phyloP scores from a whole-genome alignment of 2,113 vertebrate genomes.

The Gorsachius goisagi region DNA sequence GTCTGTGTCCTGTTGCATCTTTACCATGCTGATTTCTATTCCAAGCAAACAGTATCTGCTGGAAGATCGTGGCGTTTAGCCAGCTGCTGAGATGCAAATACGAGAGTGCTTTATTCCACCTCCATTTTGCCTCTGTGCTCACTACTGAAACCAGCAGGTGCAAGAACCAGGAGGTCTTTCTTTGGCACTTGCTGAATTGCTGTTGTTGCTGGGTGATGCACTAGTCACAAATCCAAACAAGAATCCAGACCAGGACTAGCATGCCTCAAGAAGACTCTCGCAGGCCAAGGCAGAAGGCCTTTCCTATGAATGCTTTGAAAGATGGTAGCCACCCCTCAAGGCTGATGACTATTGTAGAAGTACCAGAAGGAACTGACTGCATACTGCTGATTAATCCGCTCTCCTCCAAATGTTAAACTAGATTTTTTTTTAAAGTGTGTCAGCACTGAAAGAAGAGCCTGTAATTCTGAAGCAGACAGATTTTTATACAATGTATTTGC shows the following conservation, averaged over 20 bases:
- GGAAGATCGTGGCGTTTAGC: neutral
- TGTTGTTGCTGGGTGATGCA: neutral
- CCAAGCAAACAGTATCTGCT: neutral
- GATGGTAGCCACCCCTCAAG: neutral
- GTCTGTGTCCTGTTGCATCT: neutral
- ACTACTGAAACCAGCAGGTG: neutral
- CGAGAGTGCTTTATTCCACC: neutral
- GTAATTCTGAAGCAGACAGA: neutral
- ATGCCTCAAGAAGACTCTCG: neutral
- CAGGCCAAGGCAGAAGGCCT: neutral
- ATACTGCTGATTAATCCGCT: neutral
- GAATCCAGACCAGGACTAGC: neutral
- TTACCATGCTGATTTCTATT: neutral
- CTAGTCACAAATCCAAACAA: neutral
- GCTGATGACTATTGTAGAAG: neutral
- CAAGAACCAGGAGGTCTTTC: neutral
- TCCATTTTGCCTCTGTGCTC: neutral
- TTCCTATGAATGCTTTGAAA: neutral
- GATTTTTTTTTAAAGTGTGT: neutral
- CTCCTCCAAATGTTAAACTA: neutral
- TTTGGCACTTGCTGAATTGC: neutral
- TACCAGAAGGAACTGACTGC: neutral
- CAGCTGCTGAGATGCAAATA: neutral
- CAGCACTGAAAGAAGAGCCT: neutral
- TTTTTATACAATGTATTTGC: neutral